Base-by-base conservation (phyloP, 2,797 vertebrate genomes). In the Lacerta agilis region DNA sequence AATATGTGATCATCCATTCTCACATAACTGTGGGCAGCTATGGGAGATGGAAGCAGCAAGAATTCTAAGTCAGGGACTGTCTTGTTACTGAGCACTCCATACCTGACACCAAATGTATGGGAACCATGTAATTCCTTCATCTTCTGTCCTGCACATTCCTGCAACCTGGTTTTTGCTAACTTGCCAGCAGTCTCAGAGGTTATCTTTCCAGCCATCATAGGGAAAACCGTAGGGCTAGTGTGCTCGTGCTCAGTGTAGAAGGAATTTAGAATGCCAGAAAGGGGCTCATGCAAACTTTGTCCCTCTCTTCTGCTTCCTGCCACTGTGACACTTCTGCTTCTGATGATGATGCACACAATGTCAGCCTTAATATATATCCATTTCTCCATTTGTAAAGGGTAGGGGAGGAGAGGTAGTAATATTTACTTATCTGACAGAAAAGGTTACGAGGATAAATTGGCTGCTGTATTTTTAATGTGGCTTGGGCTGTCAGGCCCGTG, bases 401-500 rank as follows among this genome's bases (percentile, higher is more conserved):
- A 85, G 25, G 77, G 78, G 67, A 83, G 79, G 66, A 89, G 82
- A 82, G 86, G 29, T 78, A 76, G 84, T 61, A 91, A 36, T 23
- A 33, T 83, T 82, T 87, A 82, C 82, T 86, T 82, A 25, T 17
- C 73, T 88, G 86, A 72, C 66, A 89, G 86, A 84, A 45, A 85
- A 58, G 45, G 41, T 78, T 83, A 58, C 82, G 79, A 85, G 41
- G n/a, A 87, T 90, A 93, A 92, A 86, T 87, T 36, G 80, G 71
- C 29, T 66, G 69, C 5, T 13, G 3, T 72, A 86, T 79, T 81
- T 86, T 80, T 85, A 86, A 79, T 75, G 33, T 89, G 90, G 86
- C 83, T 86, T 86, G 77, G 61, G 67, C 77, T 79, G 29, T 77
- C 43, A 84, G 72, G 43, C 86, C 49, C 71, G 6, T 85, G 77